phyloP scores from a whole-genome alignment of 2,888 invertebrate species.

The Acronicta aceris region DNA sequence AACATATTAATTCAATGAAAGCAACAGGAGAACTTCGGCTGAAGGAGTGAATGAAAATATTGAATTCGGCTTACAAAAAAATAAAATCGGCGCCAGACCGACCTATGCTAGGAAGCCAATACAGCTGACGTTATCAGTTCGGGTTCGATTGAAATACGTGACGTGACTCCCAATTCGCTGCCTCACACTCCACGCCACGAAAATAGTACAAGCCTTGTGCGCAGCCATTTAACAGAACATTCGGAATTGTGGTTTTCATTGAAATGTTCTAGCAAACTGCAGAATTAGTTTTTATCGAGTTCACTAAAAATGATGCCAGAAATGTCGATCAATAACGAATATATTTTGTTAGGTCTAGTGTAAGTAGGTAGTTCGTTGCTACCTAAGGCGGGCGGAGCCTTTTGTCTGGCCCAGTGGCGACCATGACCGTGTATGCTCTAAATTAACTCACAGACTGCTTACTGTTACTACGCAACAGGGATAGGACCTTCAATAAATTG shows the following conservation, averaged over 20 bases:
- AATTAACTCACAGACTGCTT: slow-evolving; percentile 57
- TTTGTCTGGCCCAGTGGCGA: slow-evolving; percentile 53
- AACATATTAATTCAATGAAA: slow-evolving; percentile 17
- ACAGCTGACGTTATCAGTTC: slow-evolving; percentile 69
- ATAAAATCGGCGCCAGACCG: slow-evolving; percentile 43
- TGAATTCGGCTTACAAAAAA: slow-evolving; percentile 28
- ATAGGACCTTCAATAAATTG: slow-evolving; percentile 38
- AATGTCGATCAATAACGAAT: slow-evolving; percentile 19
- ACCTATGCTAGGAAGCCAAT: slow-evolving; percentile 59
- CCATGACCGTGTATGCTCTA: slow-evolving; percentile 61
- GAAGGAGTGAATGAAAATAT: slow-evolving; percentile 28
- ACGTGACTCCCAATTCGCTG: slow-evolving; percentile 68
- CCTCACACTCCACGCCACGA: slow-evolving; percentile 54
- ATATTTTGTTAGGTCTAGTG: slow-evolving; percentile 20
- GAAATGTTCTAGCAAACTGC: slow-evolving; percentile 25
- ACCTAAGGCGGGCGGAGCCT: slow-evolving; percentile 37
- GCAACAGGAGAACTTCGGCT: slow-evolving; percentile 18
- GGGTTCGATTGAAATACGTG: slow-evolving; percentile 84
- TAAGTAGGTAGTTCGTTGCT: slow-evolving; percentile 35
- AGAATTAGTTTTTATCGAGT: slow-evolving; percentile 3
- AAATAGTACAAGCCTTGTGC: slow-evolving; percentile 62
- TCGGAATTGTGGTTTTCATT: slow-evolving; percentile 37
- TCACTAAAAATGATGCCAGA: background rate
- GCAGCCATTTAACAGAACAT: slow-evolving; percentile 66
- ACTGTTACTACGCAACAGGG: slow-evolving; percentile 45